Conservation (phyloP, 2,113 vertebrate genomes). For the Nerophis lumbriciformis region DNA sequence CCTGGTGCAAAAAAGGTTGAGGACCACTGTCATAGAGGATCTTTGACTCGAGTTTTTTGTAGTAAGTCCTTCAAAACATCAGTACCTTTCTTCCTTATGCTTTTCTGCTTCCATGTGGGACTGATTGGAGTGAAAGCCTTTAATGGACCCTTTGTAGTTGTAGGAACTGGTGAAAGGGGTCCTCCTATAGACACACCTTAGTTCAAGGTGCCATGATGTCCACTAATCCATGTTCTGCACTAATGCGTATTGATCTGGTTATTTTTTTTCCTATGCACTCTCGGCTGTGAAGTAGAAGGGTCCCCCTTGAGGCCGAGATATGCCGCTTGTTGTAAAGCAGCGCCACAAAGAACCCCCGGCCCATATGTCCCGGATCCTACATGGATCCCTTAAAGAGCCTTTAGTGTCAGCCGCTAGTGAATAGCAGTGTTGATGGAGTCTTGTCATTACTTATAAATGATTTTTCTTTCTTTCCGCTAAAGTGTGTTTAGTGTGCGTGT, state of each 20-base stretch:
- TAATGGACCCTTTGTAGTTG: constrained; percentile 16
- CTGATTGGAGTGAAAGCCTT: constrained; percentile 2
- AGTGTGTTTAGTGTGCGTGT: not conserved
- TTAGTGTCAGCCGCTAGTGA: not conserved
- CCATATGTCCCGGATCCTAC: constrained; percentile 53
- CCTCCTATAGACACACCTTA: constrained; percentile 1
- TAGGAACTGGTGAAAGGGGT: too few relatives aligned
- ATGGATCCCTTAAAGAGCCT: constrained; percentile 10
- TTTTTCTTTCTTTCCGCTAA: not conserved
- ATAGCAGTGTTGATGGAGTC: constrained; percentile 4
- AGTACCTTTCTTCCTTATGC: too few relatives aligned
- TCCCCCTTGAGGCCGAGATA: constrained; percentile 19
- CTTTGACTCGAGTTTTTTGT: too few relatives aligned
- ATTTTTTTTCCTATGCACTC: constrained; percentile 33
- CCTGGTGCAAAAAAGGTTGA: too few relatives aligned
- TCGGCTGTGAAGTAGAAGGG: constrained; percentile 42
- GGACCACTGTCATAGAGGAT: too few relatives aligned
- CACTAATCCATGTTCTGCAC: constrained; percentile 44
- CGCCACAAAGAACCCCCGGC: constrained; percentile 24
- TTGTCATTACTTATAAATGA: constrained; percentile 9
- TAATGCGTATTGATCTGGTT: constrained; percentile 66
- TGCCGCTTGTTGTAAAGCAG: too few relatives aligned
- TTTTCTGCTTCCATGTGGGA: too few relatives aligned
- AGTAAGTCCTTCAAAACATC: too few relatives aligned
- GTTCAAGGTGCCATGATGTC: constrained; percentile 35